Base-by-base conservation (phyloP, 2,113 vertebrate genomes). In the Nothobranchius furzeri region DNA sequence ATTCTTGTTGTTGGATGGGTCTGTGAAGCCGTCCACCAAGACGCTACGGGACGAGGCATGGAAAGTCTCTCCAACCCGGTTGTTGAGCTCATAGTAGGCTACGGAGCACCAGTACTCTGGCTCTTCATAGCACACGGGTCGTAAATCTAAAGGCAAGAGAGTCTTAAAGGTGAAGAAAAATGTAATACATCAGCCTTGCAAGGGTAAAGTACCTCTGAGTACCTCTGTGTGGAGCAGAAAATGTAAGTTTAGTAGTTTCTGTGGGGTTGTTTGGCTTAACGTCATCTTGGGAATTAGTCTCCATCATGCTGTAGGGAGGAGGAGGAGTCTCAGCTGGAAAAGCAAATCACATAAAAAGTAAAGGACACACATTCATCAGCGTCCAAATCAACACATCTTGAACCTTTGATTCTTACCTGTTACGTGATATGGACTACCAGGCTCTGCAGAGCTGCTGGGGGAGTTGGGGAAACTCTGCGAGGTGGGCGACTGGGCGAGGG, bases 71-170 rank as follows among this genome's bases (percentile, higher is more conserved):
- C 98, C 98, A 3, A 99, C 96, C 0, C 98, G 88, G 82, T 96
- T 98, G 91, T 98, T 99, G 65, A 99, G 95, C 88, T 99, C 97
- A 40, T 99, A 99, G 90, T 99, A 99, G 2, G 96, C 98, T 7
- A 99, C 93, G 0, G 98, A 99, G 75, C 98, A 99, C 97, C 98
- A 99, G 24, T 98, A 95, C 81, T 96, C 95, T 0, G 98, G 98
- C 64, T 99, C 98, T 78, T 98, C 98, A 0, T 98, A 99, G 74
- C 97, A 99, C 46, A 99, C 96, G 0, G 97, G 97, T n/a, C 95
- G 95, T 51, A 97, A 90, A 58, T 98, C 98, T 98, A 84, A 3
- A 87, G 25, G 59, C 12, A 60, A 12, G 17, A 6, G 15, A 10
- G 9, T 57, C 1, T 20, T 15, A 55, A 35, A 58, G n/a, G 30